Percentiles rank a stretch among this genome's conserved stretches.
Conservation (phyloP, 2,888 invertebrate species). For the Camponotus fellah region DNA sequence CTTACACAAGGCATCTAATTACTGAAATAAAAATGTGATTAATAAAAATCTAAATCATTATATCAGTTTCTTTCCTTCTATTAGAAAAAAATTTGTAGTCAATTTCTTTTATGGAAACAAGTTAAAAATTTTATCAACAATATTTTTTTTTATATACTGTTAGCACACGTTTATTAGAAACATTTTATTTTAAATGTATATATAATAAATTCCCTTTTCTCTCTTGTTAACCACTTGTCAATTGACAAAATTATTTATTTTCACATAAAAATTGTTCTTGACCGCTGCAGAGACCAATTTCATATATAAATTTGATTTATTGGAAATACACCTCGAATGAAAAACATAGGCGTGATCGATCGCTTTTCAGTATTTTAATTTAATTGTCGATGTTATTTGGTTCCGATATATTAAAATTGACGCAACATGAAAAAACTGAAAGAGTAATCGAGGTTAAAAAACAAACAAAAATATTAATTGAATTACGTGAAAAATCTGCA, state of each 20-base stretch:
- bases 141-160: background rate
- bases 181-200: background rate
- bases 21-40: too few species aligned
- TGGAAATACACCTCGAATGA: background rate
- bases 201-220: background rate
- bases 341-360: background rate
- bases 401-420: slow-evolving; percentile 18
- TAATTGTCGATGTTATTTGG: slow-evolving; percentile 18
- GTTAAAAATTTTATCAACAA: background rate
- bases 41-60: background rate
- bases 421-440: background rate
- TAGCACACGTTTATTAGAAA: background rate
- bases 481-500: background rate
- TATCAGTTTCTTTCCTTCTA: background rate
- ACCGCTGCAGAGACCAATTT: slow-evolving; percentile 8
- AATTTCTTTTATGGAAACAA: background rate
- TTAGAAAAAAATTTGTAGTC: too few species aligned
- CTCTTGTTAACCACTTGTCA: background rate
- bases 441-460: slow-evolving; percentile 12
- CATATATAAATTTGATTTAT: slow-evolving; percentile 11
- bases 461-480: slow-evolving; percentile 1
- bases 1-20: too few species aligned
- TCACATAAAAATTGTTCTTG: background rate
- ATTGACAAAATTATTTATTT: slow-evolving; percentile 15
- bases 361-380: slow-evolving; percentile 24